Conservation (phyloP, 2,888 invertebrate genomes). For the Glyphotaelius pellucidus region DNA sequence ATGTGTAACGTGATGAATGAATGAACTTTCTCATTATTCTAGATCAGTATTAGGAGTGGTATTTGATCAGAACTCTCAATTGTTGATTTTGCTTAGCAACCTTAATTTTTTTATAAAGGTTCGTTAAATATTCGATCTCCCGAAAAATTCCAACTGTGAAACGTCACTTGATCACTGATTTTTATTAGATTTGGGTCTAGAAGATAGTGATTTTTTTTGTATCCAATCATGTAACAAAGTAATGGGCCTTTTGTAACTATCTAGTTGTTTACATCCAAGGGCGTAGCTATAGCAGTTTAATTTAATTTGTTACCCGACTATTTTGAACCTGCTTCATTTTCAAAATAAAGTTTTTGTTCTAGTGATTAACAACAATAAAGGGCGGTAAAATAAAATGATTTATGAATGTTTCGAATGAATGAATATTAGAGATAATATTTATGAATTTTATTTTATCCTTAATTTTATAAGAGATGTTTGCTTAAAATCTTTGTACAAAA, state of each 20-base stretch:
- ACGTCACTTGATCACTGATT: too few relatives aligned
- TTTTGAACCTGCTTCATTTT: background rate
- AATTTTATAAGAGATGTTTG: background rate
- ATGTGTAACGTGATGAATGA: background rate
- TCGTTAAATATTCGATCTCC: too few relatives aligned
- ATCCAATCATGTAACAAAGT: too few relatives aligned
- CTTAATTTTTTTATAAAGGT: too few relatives aligned
- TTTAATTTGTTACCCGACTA: background rate
- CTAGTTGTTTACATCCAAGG: too few relatives aligned
- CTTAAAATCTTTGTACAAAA: background rate
- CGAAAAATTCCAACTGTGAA: too few relatives aligned
- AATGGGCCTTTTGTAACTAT: too few relatives aligned
- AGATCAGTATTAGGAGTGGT: background rate
- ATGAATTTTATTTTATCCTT: background rate
- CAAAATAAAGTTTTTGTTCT: background rate
- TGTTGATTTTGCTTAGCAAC: too few relatives aligned
- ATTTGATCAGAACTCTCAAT: background rate
- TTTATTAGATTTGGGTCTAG: too few relatives aligned
- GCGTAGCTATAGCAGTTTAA: too few relatives aligned
- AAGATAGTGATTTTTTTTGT: too few relatives aligned
- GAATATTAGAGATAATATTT: background rate
- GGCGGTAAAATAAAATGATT: background rate
- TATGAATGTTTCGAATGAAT: background rate
- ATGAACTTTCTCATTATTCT: background rate
- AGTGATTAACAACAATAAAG: background rate